Base-by-base conservation (phyloP, 2,113 vertebrate genomes). In the Stigmatopora nigra region DNA sequence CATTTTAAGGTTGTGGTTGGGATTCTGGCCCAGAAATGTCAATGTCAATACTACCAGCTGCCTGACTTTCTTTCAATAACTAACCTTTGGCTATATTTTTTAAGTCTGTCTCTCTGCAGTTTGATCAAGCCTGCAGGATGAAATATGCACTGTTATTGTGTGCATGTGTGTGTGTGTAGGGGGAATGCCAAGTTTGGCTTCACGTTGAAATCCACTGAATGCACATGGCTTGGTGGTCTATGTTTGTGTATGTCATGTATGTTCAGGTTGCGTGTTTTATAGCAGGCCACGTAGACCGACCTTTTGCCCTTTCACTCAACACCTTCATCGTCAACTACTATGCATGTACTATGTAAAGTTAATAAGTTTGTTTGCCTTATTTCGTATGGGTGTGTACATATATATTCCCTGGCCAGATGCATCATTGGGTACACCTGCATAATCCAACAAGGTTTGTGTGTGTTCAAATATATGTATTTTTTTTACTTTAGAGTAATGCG, bases 21-120 rank as follows among this genome's bases (percentile, higher is more conserved):
- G 74, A 76, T 71, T 73, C 69, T 55, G 69, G 75, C 83, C 59
- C 78, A 80, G 72, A 61, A 78, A 77, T 79, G 65, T 61, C 78
- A 76, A 80, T 86, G 76, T 79, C 77, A 78, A 60, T 71, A 76
- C 77, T 47, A 76, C 72, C 77, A 77, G 79, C 79, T 84, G 78
- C 57, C 55, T 51, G 68, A 70, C 71, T 84, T 75, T 64, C 75
- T 83, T 79, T 80, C 60, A 64, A 76, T 75, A 75, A 80, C 67
- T 72, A 20, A 78, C 73, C 78, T 81, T 72, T 73, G 57, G 51
- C 69, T 78, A 69, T 70, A 49, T 64, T 47, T 49, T 36, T 63
- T 68, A 41, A 41, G 36, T 70, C 63, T 60, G 38, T 49, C 25
- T 59, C 41, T 64, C 66, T 67, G 55, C 31, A 76, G 63, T 81